Evolutionary conservation across 1,140 invertebrate species (phyloP).

Genomic region (Aphaenogaster ashmeadi): DNA sequence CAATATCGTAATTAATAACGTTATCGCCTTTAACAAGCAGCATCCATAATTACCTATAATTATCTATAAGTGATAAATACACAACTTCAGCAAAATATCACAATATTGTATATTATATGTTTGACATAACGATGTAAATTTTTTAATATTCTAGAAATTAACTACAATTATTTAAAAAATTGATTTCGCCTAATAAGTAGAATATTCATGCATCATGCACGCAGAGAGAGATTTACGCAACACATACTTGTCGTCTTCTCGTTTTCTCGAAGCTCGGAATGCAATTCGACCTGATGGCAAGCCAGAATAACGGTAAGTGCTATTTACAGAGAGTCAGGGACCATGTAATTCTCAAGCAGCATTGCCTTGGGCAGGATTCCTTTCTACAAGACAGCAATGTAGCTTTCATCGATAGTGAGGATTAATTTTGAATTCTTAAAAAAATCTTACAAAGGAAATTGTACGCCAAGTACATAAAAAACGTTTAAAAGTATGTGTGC

Average conservation of each 20-base stretch:
- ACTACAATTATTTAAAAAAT: background rate
- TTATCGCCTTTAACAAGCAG: no score
- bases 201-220: background rate
- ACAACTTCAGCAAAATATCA: background rate
- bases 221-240: background rate
- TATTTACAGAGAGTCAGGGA: constrained; percentile 7
- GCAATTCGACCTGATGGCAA: constrained; percentile 1
- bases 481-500: no score
- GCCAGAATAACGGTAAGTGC: background rate
- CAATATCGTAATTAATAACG: no score
- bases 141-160: background rate
- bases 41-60: no score
- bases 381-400: background rate
- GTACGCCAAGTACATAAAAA: no score
- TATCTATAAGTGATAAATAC: background rate
- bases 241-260: background rate
- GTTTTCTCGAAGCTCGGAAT: constrained; percentile 2
- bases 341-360: background rate
- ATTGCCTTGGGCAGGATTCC: background rate
- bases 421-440: background rate
- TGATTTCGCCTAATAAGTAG: no score
- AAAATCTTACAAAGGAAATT: no score
- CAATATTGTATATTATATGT: background rate
- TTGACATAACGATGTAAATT: background rate
- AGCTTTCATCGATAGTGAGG: background rate